Evolutionary conservation across 2,113 vertebrate genomes (phyloP).

Genomic region (Orcinus orca): DNA sequence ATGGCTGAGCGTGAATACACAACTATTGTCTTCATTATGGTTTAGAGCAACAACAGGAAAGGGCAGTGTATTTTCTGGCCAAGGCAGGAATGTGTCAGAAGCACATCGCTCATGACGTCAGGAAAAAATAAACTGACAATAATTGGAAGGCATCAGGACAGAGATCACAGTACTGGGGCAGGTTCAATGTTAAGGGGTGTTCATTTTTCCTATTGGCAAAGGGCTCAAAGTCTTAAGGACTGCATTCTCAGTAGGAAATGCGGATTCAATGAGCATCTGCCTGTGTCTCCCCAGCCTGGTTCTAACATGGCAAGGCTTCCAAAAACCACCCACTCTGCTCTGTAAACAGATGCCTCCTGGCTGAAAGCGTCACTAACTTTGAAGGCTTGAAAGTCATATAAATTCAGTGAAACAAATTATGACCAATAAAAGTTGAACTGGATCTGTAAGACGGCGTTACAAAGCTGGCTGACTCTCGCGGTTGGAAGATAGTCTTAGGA

Average conservation of each 20-base stretch:
- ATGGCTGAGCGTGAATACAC: fast-evolving
- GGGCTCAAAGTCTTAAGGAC: not conserved
- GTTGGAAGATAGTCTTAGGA: not conserved
- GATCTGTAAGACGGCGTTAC: not conserved
- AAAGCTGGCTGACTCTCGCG: not conserved
- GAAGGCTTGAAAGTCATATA: not conserved
- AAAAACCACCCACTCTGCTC: not conserved
- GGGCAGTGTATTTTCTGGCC: not conserved
- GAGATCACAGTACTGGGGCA: not conserved
- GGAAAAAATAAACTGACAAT: not conserved
- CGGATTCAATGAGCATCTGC: not conserved
- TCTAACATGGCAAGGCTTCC: not conserved
- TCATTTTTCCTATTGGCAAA: not conserved
- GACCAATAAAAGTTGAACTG: not conserved
- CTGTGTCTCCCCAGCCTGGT: not conserved
- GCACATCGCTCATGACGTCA: not conserved
- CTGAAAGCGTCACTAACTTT: not conserved
- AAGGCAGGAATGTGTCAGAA: not conserved
- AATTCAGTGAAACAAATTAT: not conserved
- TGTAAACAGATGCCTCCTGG: not conserved
- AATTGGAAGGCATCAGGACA: not conserved
- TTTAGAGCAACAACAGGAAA: not conserved
- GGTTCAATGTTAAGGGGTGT: not conserved
- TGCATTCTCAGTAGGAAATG: not conserved
- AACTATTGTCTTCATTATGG: not conserved